Percentiles rank a stretch among this genome's conserved stretches.
phyloP scores from a whole-genome alignment of 2,113 vertebrate genomes.

The Ploceus nigricollis region DNA sequence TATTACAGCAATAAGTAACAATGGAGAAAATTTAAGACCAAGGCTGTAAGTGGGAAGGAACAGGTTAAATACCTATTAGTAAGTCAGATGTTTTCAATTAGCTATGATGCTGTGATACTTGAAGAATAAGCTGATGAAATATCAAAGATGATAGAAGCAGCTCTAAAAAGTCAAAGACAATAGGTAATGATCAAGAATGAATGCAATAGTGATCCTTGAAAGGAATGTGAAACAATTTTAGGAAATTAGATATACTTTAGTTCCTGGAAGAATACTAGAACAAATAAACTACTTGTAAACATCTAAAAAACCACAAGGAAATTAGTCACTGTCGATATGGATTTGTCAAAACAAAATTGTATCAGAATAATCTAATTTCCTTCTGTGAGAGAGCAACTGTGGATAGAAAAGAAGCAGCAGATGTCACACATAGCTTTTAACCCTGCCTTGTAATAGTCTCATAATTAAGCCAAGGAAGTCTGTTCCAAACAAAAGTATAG shows the following conservation, averaged over 20 bases:
- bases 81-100: background rate
- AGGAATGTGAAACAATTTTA: background rate
- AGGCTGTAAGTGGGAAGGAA: background rate
- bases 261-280: background rate
- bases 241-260: background rate
- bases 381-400: background rate
- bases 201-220: background rate
- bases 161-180: background rate
- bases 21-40: background rate
- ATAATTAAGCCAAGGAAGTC: background rate
- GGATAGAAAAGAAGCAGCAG: background rate
- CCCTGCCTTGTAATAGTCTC: background rate
- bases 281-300: background rate
- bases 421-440: conserved; percentile 4
- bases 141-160: background rate
- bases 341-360: conserved; percentile 4
- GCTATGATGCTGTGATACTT: background rate
- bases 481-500: background rate
- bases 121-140: background rate
- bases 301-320: background rate
- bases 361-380: conserved; percentile 13
- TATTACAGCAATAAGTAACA: background rate
- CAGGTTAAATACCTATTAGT: background rate
- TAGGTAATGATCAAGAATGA: background rate
- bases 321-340: background rate